A percentile compares a stretch with the other conserved stretches of the same genome.
Conservation (phyloP, 2,797 vertebrate species). For the Myotis vivesi region DNA sequence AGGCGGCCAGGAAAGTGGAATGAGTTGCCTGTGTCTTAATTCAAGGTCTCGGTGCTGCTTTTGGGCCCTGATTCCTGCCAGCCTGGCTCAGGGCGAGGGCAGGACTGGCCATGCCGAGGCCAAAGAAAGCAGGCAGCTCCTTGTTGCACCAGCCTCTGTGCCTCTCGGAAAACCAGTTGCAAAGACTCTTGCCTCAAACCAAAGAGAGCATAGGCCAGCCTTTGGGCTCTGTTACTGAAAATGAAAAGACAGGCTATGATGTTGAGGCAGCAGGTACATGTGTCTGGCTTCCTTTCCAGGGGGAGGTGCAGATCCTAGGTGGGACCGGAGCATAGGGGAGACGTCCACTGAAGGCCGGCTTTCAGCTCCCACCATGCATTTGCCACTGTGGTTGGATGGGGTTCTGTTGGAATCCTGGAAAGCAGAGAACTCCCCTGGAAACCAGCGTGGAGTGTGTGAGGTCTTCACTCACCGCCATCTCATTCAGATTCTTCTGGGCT, state of each 20-base stretch:
- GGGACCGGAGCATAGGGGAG: background rate
- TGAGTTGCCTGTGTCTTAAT: conserved; percentile 55
- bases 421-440: conserved; percentile 21
- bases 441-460: background rate
- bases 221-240: conserved; percentile 20
- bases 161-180: conserved; percentile 59
- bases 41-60: conserved; percentile 17
- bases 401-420: conserved; percentile 36
- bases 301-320: background rate
- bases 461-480: background rate
- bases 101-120: background rate
- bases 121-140: conserved; percentile 52
- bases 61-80: conserved; percentile 2
- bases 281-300: background rate
- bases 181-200: background rate
- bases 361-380: background rate
- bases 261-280: background rate
- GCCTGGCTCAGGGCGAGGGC: background rate
- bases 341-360: background rate
- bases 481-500: background rate
- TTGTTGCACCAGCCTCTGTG: conserved; percentile 41
- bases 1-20: conserved; percentile 67
- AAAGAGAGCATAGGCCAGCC: background rate
- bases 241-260: background rate
- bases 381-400: background rate